Percentiles rank a stretch among this genome's conserved stretches.
Evolutionary conservation across 2,113 vertebrate species (phyloP).

Genomic region (Casuarius casuarius): DNA sequence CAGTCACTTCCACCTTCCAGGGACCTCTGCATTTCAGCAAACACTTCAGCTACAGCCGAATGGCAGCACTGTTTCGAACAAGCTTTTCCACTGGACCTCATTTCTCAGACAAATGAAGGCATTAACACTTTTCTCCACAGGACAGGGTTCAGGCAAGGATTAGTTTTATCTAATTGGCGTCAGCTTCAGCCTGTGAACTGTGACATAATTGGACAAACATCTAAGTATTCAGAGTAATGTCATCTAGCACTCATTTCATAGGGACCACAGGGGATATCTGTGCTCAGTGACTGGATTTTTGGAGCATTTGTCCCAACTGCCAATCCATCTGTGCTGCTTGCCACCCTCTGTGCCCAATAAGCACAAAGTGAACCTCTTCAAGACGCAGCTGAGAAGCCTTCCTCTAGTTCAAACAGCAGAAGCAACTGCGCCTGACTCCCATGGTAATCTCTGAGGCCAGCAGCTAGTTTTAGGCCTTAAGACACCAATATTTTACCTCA

Average conservation of each 20-base stretch:
- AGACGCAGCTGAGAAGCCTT: background rate
- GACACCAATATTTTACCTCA: background rate
- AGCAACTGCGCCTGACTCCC: background rate
- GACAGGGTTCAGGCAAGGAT: background rate
- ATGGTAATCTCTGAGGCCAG: background rate
- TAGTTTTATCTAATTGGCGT: background rate
- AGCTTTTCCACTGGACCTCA: background rate
- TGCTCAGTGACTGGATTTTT: conserved; percentile 23
- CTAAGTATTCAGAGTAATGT: background rate
- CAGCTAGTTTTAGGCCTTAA: background rate
- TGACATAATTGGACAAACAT: background rate
- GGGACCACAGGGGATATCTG: background rate
- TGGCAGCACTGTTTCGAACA: background rate
- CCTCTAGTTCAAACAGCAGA: background rate
- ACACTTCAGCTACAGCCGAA: background rate
- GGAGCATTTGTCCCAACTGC: background rate
- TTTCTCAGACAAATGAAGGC: background rate
- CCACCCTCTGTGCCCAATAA: background rate
- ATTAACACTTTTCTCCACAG: background rate
- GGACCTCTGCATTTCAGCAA: background rate
- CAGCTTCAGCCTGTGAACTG: background rate
- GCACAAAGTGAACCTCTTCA: background rate
- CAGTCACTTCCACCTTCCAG: background rate
- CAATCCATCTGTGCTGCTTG: background rate
- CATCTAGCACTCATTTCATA: background rate